Conservation (phyloP, 2,797 vertebrate species). For the Meda fulgida region DNA sequence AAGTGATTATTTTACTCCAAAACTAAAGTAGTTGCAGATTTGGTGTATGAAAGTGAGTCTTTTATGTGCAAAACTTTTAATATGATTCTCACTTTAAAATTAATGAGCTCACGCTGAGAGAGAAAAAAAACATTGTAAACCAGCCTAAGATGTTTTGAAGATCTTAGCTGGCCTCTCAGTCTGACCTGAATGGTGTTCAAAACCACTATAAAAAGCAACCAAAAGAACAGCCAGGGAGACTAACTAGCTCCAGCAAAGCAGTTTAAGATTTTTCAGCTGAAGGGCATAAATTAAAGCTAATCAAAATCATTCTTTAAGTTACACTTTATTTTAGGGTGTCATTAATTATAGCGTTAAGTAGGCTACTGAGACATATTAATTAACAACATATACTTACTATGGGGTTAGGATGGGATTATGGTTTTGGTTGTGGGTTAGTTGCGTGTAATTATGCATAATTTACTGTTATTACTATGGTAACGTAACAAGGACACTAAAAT, state of each 20-base stretch:
- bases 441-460: too few relatives aligned
- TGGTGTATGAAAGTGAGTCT: not conserved
- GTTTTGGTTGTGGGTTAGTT: too few relatives aligned
- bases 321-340: too few relatives aligned
- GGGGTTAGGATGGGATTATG: too few relatives aligned
- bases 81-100: not conserved
- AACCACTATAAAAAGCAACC: not conserved
- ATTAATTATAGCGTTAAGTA: too few relatives aligned
- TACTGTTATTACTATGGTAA: too few relatives aligned
- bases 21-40: not conserved
- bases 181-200: not conserved
- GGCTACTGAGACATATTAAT: too few relatives aligned
- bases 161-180: not conserved
- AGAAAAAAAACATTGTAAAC: not conserved
- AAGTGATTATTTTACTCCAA: slow-evolving; percentile 37
- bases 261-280: not conserved
- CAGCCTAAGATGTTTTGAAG: not conserved
- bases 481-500: too few relatives aligned
- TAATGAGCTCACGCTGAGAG: not conserved
- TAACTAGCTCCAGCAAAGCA: not conserved
- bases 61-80: not conserved
- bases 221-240: not conserved
- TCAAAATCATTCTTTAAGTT: not conserved
- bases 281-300: not conserved
- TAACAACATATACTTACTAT: too few relatives aligned